These are phyloP conservation scores for Galbula dea DNA, from an alignment of 2,113 vertebrate species.

Conservation along the genomic window DNA sequence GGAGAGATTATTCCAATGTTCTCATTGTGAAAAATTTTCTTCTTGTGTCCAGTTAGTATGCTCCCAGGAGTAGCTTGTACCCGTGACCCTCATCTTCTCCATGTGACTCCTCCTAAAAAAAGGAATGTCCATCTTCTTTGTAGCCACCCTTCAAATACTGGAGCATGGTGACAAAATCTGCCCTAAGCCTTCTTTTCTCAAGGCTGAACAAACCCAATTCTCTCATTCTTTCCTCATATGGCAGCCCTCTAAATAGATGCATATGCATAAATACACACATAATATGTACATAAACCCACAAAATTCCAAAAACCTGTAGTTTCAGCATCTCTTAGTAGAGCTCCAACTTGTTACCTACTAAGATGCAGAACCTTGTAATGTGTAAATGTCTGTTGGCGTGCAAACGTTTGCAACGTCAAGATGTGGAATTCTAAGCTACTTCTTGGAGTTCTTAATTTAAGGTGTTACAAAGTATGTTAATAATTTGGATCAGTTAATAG, in stretches of 20 bases:
- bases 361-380: not conserved
- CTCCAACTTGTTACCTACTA: not conserved
- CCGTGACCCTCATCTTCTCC: not conserved
- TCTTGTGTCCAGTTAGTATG: not conserved
- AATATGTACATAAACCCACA: not conserved
- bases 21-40: not conserved
- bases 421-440: not conserved
- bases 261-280: not conserved
- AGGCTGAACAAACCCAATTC: not conserved
- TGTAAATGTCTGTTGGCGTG: rapidly evolving
- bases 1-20: not conserved
- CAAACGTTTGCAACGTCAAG: not conserved
- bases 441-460: not conserved
- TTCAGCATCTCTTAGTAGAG: not conserved
- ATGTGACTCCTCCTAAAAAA: not conserved
- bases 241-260: not conserved
- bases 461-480: not conserved
- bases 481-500: not conserved
- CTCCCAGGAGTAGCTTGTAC: not conserved
- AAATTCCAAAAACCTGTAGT: not conserved
- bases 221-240: not conserved
- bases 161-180: no score
- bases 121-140: not conserved
- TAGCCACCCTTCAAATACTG: not conserved
- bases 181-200: not conserved